A percentile compares a stretch with the other conserved stretches of the same genome.
Conservation (phyloP, 2,797 vertebrate species). For the Etheostoma nigrum region DNA sequence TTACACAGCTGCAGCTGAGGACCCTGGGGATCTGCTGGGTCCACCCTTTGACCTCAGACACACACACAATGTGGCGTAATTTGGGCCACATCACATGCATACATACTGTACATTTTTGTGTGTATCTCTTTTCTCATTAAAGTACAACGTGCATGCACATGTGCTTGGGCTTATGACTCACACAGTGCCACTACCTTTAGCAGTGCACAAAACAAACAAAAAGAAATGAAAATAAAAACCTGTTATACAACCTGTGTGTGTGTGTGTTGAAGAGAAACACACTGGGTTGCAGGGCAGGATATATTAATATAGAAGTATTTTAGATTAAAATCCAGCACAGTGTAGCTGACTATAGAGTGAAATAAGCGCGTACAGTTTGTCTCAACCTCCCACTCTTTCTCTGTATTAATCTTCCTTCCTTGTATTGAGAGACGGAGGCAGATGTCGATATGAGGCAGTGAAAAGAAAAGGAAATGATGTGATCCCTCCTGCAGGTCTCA, state of each 20-base stretch:
- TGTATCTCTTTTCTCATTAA: background rate
- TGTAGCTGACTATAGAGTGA: background rate
- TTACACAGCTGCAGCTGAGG: conserved; percentile 56
- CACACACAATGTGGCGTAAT: conserved; percentile 3
- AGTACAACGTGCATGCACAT: background rate
- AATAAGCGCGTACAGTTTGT: background rate
- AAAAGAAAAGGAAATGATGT: conserved; percentile 72
- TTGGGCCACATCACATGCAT: conserved; percentile 8
- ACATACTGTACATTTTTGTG: background rate
- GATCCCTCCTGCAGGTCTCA: conserved; percentile 57
- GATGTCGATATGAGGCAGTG: conserved; percentile 59
- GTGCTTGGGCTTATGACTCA: conserved; percentile 9
- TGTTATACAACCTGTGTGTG: too few species aligned
- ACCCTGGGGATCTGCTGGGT: conserved; percentile 45
- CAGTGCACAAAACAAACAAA: background rate
- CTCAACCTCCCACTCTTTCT: conserved; percentile 13
- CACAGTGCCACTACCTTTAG: background rate
- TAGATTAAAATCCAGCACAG: background rate
- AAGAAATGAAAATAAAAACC: too few species aligned
- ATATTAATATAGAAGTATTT: background rate
- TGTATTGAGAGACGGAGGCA: conserved; percentile 55
- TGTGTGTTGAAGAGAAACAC: too few species aligned
- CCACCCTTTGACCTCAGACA: conserved; percentile 14
- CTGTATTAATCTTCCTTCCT: conserved; percentile 44
- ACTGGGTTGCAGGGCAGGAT: too few species aligned